Percentiles rank a stretch among this genome's conserved stretches.
These are phyloP conservation scores for Haplochromis vanheusdeni DNA, from an alignment of 2,113 vertebrate species.

Conservation along the genomic window DNA sequence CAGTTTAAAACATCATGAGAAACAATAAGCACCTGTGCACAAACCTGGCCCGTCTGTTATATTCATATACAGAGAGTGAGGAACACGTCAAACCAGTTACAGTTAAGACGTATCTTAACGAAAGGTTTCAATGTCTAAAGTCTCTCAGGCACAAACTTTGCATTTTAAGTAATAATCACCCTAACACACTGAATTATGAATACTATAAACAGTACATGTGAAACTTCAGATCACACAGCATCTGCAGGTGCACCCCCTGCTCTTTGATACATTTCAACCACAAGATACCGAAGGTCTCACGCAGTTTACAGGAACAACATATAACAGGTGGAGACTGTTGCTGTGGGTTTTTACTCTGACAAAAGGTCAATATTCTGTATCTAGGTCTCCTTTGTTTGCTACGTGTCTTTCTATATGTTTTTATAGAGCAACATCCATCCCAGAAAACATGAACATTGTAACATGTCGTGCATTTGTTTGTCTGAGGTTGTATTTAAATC, in stretches of 20 bases:
- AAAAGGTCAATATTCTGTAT: neutral
- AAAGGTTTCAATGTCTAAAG: neutral
- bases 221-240: neutral
- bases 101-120: rapidly evolving
- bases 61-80: rapidly evolving
- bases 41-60: rapidly evolving
- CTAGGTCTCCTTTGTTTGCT: neutral
- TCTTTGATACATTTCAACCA: neutral
- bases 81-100: neutral
- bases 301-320: neutral
- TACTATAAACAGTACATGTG: neutral
- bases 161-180: neutral
- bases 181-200: neutral
- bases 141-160: rapidly evolving
- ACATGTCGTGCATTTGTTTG: neutral
- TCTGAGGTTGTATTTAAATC: neutral
- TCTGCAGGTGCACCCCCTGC: neutral
- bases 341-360: neutral
- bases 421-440: neutral
- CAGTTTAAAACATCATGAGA: neutral
- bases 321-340: neutral
- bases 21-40: neutral
- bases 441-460: neutral
- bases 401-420: neutral
- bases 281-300: rapidly evolving